Evolutionary conservation across 1,140 invertebrate genomes (phyloP).

Genomic region (Saccostrea glomerata): DNA sequence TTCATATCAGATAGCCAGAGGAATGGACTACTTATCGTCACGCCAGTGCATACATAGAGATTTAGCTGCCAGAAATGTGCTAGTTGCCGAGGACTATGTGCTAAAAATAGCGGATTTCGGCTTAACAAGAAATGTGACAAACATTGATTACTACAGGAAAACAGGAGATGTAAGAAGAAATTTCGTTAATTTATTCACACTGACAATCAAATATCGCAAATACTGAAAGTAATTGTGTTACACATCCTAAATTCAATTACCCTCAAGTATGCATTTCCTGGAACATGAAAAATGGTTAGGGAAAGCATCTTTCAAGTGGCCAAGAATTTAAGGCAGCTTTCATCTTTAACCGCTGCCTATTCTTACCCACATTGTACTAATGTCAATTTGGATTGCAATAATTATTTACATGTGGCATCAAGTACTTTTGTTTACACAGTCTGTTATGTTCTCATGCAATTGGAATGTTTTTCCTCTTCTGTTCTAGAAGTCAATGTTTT

Average conservation of each 20-base stretch:
- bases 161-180: constrained; percentile 90
- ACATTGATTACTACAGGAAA: constrained; percentile 98
- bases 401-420: constrained; percentile 36
- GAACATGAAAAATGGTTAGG: constrained; percentile 6
- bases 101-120: constrained; percentile 99
- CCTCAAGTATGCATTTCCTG: background rate
- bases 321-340: constrained; percentile 36
- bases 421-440: background rate
- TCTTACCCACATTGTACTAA: constrained; percentile 12
- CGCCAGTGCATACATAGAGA: constrained; percentile 97
- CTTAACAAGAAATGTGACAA: constrained; percentile 94
- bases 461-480: constrained; percentile 23
- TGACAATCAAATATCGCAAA: constrained; percentile 8
- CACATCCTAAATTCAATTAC: background rate
- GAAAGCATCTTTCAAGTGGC: constrained; percentile 25
- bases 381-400: constrained; percentile 13
- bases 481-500: background rate
- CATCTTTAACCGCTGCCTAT: constrained; percentile 17
- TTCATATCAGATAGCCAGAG: constrained; percentile 96
- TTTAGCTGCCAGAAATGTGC: constrained; percentile 97
- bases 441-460: constrained; percentile 1
- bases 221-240: constrained; percentile 11
- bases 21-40: constrained; percentile 98
- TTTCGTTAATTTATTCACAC: constrained; percentile 22
- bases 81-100: constrained; percentile 93